Base-by-base conservation (phyloP, 2,888 invertebrate genomes). In the Petrophora chlorosata region DNA sequence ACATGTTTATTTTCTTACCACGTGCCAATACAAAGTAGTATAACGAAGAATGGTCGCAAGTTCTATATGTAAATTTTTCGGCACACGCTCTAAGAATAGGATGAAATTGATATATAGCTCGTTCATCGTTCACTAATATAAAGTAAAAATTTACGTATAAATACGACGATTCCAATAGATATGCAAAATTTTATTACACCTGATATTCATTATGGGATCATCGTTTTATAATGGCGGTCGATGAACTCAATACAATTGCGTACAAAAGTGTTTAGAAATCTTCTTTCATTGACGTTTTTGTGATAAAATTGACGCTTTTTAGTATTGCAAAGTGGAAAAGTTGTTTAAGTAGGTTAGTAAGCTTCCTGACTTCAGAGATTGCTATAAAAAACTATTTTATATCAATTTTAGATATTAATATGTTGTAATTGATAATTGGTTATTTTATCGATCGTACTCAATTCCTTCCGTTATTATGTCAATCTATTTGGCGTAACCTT, bases 151-250 rank as follows among this genome's bases (percentile, higher is more conserved):
- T 82, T 79, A 81, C 79, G 84, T 81, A 81, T 78, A 72, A 79
- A 80, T 73, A 65, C 63, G 52, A 66, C 64, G 44, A 67, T 71
- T 67, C 62, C 70, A 70, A 85, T 85, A 80, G 79, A 82, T 81
- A 89, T 89, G 87, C 87, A 82, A 88, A 87, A 83, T 71, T 73
- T 63, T 73, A 75, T 79, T 76, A 64, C 72, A 79, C 73, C 68
- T 78, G 76, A 68, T 75, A 76, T 73, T 77, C 69, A 76, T n/a
- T 69, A 73, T 68, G 67, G 43, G 75, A 76, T 80, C 73, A 78
- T 77, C 71, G 61, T 68, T 73, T 73, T 72, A 74, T 79, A 75
- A 77, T 61, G 55, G 67, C 67, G 84, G 79, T 76, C 81, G 69
- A 61, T 75, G 85, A 85, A 80, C 85, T 70, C 62, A 60, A 76